Conservation (phyloP, 2,113 vertebrate species). For the Plectropomus leopardus region DNA sequence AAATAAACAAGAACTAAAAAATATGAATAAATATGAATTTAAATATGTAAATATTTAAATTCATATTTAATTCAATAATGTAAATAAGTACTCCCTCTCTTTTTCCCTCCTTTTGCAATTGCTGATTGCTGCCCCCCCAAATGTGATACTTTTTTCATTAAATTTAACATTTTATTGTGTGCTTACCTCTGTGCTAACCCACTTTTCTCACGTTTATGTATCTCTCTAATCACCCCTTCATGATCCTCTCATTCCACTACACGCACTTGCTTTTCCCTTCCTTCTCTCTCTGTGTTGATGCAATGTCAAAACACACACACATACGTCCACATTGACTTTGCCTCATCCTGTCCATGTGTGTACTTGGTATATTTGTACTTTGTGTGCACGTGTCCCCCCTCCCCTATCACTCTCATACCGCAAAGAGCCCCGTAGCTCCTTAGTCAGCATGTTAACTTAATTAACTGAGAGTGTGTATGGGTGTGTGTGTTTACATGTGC, state of each 20-base stretch:
- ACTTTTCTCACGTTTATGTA: neutral
- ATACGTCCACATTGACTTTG: conserved; percentile 42
- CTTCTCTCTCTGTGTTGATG: conserved; percentile 24
- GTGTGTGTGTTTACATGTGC: conserved; percentile 53
- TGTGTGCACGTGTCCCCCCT: conserved; percentile 10
- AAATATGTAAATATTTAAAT: no score
- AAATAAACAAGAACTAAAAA: no score
- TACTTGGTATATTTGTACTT: conserved; percentile 2
- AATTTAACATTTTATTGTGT: no score
- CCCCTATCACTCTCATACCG: conserved; percentile 42
- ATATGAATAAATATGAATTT: no score
- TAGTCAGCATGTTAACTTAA: conserved; percentile 74
- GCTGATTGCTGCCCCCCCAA: no score
- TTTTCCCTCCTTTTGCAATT: no score
- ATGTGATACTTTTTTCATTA: no score
- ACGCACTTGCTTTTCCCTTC: neutral
- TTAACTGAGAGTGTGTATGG: conserved; percentile 59
- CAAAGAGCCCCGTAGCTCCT: conserved; percentile 49
- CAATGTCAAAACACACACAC: conserved; percentile 56
- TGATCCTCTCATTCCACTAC: neutral
- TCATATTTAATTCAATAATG: no score
- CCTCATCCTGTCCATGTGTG: conserved; percentile 21
- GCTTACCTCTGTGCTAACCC: no score
- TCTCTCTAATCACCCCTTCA: neutral
- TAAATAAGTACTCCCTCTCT: no score